These are phyloP conservation scores for Struthidea cinerea DNA, from an alignment of 2,113 vertebrate species.

Conservation along the genomic window DNA sequence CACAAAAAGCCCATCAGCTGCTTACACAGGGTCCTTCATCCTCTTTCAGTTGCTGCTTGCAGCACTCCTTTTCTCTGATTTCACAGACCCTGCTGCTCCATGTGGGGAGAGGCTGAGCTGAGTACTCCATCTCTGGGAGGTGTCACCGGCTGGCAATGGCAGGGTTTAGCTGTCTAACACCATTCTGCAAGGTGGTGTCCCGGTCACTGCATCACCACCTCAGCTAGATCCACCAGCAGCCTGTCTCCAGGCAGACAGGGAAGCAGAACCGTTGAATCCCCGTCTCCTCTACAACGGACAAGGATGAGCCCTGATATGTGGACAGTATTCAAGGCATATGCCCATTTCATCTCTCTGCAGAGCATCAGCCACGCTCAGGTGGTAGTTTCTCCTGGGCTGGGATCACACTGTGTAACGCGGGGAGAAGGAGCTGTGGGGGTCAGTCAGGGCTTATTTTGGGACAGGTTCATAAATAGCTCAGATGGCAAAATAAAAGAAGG, in stretches of 20 bases:
- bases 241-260: neutral
- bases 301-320: neutral
- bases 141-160: too few species aligned
- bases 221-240: neutral
- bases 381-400: neutral
- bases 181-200: neutral
- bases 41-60: neutral
- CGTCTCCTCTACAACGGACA: neutral
- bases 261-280: neutral
- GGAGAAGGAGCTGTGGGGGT: neutral
- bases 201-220: rapidly evolving
- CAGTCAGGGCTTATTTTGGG: neutral
- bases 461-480: neutral
- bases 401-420: neutral
- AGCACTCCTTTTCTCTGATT: neutral
- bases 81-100: rapidly evolving
- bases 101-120: neutral
- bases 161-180: neutral
- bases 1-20: neutral
- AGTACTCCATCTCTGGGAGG: neutral
- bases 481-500: neutral
- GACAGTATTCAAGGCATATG: neutral
- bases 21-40: rapidly evolving
- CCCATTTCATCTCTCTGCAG: neutral
- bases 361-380: rapidly evolving